Base-by-base conservation (phyloP, 35 echinoderm and acorn worm genomes). In the Stichopus chloronotus region DNA sequence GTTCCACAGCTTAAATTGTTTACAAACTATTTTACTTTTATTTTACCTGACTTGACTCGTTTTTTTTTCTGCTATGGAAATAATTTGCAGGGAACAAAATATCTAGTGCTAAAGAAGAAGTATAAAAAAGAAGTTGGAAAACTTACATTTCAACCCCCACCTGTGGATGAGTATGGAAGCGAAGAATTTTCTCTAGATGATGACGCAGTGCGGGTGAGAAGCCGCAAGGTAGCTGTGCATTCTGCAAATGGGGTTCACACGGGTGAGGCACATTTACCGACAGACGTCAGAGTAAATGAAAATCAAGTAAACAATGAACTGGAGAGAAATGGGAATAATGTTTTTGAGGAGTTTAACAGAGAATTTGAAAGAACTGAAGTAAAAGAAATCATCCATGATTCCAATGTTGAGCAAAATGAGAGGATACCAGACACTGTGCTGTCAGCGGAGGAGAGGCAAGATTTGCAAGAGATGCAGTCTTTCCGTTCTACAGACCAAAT, bases 21-120 rank as follows among this genome's bases (percentile, higher is more conserved):
- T 43, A 43, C 30, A 43, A 43, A 43, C 30, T 43, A 3, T 43
- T 43, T 43, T 43, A 43, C 30, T 43, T 43, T 43, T 43, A 43
- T 43, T 43, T 43, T 43, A 43, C 3, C 30, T n/a, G n/a, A n/a
- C n/a, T n/a, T n/a, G n/a, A n/a, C n/a, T 43, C 30, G 30, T 43
- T 43, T 43, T 43, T 3, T 43, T 43, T 43, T 43, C 30, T 43
- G 30, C 30, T 54, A 55, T 85, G 12, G 58, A n/a, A 74, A 74
- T 20, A 10, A 65, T 83, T 53, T 83, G 17, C 59, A 89, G 87
- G 87, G 87, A 60, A 61, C 65, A 43, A 89, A 89, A 71, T 71
- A 30, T 53, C 59, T 89, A 24, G 65, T 89, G 58, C 52, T 89
- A 16, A 89, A 89, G 65, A 89, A 89, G 60, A 89, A 89, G 61